Evolutionary conservation across 2,888 invertebrate genomes (phyloP), one percentile per base, ranked within the genome.

Genomic region (Papilio elwesi): DNA sequence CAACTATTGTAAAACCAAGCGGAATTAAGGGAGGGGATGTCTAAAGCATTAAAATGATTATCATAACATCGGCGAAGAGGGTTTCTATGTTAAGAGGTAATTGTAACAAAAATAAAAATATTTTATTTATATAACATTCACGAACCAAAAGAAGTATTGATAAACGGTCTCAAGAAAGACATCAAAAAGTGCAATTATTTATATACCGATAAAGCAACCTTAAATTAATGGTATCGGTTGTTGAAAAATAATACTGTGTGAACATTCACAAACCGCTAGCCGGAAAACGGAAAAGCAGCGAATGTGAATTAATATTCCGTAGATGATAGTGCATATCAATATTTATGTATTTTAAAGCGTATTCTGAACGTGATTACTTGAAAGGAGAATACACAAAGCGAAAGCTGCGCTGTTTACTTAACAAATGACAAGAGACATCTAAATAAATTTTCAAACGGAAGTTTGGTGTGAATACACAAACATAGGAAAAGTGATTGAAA

Each of bases 401-500:
- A 73, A 69, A 69, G 73, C 67, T 49, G 62, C 26, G 15, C 51
- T 47, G 48, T 62, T 62, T 47, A 67, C 73, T 47, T 38, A 36
- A 66, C 59, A 66, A 70, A 73, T 70, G 52, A 66, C 51, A 47
- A 52, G 71, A 26, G 59, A 66, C 73, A 70, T 59, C 59, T 70
- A 73, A 66, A 73, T 73, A 70, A 62, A 67, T 70, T 70, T 59
- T 70, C 13, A 70, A 66, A 69, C 70, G 70, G 73, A 73, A 73
- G 59, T 62, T 57, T 16, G 6, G 10, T 26, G 57, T 62, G 73
- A 69, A 73, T 73, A 73, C 73, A 64, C n/a, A 73, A 70, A 70
- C 59, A 66, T 59, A 70, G 38, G 73, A 69, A 69, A 70, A 52
- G 47, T 62, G 47, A 59, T 65, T 65, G 38, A 38, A 62, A 62